Evolutionary conservation across 2,888 invertebrate genomes (phyloP), one percentile per base, ranked within the genome.

Genomic region (Mimumesa dahlbomi): DNA sequence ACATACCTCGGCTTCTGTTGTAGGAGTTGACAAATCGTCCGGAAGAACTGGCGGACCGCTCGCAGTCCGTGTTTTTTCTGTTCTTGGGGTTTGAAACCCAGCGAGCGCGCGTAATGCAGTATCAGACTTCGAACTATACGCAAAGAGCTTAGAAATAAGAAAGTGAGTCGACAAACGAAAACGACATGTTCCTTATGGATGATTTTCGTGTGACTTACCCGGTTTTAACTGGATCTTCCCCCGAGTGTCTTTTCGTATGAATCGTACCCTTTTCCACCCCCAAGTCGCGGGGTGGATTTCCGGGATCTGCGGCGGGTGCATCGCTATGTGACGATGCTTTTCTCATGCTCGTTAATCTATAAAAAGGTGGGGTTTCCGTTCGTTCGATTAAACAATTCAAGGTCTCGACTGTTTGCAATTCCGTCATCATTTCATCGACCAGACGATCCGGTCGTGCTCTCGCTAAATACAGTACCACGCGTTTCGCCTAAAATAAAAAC

Each of bases 321-420:
- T 90, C 90, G 6, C 94, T 94, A 88, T 95, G 95, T 54, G 96
- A 96, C 11, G 96, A 96, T 19, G 96, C 95, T 89, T 97, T 97
- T 49, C 97, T 90, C 95, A 97, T 95, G 80, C 95, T 95, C 1
- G 97, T 98, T 82, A 98, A 93, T 36, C 99, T 93, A 90, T 98
- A 99, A 91, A 98, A 99, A 2, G 99, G 99, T 21, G 99, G 98
- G 0, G 98, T 98, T 91, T 99, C 98, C 0, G 98, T 98, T 69
- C 99, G 92, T 90, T 99, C 98, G 80, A 99, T 97, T 77, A 97
- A 92, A 89, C 98, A 98, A 90, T 97, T 98, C 57, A 98, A 92
- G 0, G 98, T 97, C 91, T 98, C 98, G 18, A 98, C 98, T 0
- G 98, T 98, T 91, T 98, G 98, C 75, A 99, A 91, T 90, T 99